phyloP scores from a whole-genome alignment of 2,888 invertebrate genomes.

The Frankliniella fusca region DNA sequence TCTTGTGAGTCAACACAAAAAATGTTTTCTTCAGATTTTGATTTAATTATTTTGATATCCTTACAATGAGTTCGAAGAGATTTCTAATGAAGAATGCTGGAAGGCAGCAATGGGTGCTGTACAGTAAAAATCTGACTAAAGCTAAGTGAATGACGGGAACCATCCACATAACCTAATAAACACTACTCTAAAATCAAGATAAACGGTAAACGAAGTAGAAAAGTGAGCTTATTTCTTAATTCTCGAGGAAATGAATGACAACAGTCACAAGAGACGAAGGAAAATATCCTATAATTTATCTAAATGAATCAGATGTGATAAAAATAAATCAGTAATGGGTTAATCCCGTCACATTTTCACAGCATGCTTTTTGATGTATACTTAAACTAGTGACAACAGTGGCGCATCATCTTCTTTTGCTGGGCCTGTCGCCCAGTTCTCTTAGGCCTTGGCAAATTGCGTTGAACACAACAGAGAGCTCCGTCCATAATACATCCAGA shows the following conservation, averaged over 20 bases:
- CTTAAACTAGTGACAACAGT: constrained; percentile 22
- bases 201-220: constrained; percentile 25
- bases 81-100: constrained; percentile 17
- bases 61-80: constrained; percentile 8
- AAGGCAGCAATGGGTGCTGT: constrained; percentile 16
- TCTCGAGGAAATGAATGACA: constrained; percentile 21
- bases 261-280: constrained; percentile 19
- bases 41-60: constrained; percentile 6
- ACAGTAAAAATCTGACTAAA: constrained; percentile 24
- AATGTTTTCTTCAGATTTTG: constrained; percentile 6
- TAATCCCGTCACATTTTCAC: constrained; percentile 24
- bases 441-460: constrained; percentile 20
- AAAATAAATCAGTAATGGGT: constrained; percentile 26
- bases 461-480: constrained; percentile 22
- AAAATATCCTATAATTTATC: constrained; percentile 27
- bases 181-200: constrained; percentile 25
- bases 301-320: constrained; percentile 25
- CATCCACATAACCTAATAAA: constrained; percentile 3
- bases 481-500: constrained; percentile 12
- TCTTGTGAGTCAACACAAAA: neutral
- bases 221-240: constrained; percentile 26
- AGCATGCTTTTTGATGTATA: constrained; percentile 26
- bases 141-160: constrained; percentile 1
- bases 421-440: constrained; percentile 12
- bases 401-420: constrained; percentile 14